Conservation (phyloP, 2,888 invertebrate species). For the Bellardia pandia region DNA sequence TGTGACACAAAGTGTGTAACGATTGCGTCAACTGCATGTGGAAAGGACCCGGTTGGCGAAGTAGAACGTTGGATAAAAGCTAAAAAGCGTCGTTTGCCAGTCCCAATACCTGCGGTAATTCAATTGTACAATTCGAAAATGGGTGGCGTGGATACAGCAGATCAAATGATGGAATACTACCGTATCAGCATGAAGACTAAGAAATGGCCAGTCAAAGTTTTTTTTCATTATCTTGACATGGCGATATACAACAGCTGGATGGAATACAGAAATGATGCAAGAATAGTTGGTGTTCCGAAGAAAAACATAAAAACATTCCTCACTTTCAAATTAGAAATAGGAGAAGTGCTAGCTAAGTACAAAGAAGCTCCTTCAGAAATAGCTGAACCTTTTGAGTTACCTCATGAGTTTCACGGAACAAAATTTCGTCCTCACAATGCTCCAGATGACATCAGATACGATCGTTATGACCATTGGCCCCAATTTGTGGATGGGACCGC, state of each 20-base stretch:
- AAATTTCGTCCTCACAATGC: constrained; percentile 36
- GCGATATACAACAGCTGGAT: constrained; percentile 63
- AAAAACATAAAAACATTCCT: constrained; percentile 33
- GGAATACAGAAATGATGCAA: constrained; percentile 60
- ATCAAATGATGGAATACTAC: too few relatives aligned
- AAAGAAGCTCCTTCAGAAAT: constrained; percentile 25
- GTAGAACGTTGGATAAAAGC: too few relatives aligned
- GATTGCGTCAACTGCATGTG: constrained; percentile 31
- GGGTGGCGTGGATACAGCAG: too few relatives aligned
- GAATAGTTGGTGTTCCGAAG: constrained; percentile 16
- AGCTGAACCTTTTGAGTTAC: constrained; percentile 31
- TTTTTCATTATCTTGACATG: constrained; percentile 64
- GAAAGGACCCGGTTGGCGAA: too few relatives aligned
- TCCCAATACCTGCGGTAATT: too few relatives aligned
- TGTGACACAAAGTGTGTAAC: constrained; percentile 62
- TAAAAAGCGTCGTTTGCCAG: too few relatives aligned
- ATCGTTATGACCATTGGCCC: constrained; percentile 38
- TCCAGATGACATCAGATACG: constrained; percentile 43
- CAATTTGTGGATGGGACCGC: too few relatives aligned
- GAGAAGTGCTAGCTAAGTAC: not conserved
- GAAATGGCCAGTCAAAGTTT: constrained; percentile 45
- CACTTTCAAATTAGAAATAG: too few relatives aligned
- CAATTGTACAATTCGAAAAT: too few relatives aligned
- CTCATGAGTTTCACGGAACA: constrained; percentile 18
- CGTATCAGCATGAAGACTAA: too few relatives aligned